Evolutionary conservation across 1,140 invertebrate species (phyloP), one percentile per base, ranked within the genome.

Genomic region (Zaprionus gabonicus): DNA sequence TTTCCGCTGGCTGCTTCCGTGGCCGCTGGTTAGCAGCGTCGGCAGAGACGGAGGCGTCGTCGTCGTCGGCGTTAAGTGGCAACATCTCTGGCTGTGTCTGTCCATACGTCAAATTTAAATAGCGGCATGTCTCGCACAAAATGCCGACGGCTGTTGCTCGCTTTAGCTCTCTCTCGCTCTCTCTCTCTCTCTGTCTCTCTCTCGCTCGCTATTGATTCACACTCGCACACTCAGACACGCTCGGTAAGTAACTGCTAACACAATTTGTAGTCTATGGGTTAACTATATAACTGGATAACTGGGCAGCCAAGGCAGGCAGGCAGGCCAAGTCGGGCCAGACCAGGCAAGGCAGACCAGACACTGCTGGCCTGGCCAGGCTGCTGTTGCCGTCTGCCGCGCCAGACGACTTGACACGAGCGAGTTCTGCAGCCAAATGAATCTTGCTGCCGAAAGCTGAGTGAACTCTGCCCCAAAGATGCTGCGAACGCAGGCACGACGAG

Each of bases 401-500:
- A 80, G 51, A 44, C 85, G 86, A 92, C 91, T 71, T 80, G 82
- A 91, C 82, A 80, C 91, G 82, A 91, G 83, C 85, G 91, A 91
- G 77, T 87, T 82, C 91, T 91, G 90, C 86, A 91, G 76, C 85
- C 80, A 82, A 92, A 92, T 92, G 90, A 92, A 92, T 87, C 81
- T 72, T 53, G 38, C 51, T 53, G 28, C 31, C 46, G 63, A 36
- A 41, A 62, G 28, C 64, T 44, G 64, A 81, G 63, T 71, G 68
- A 82, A 78, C 72, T 67, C 51, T 53, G 58, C 28, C 38, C 60
- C 31, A 78, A 82, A 78, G 90, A 91, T 91, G 90, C 85, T 91
- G 90, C 76, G 80, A 78, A 66, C 71, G 44, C 25, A 25, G 59
- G 59, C 58, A 49, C 65, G 15, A 34, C 23, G 28, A 57, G 51